Evolutionary conservation across 2,797 vertebrate species (phyloP), one percentile per base, ranked within the genome.

Genomic region (Threskiornis aethiopicus): DNA sequence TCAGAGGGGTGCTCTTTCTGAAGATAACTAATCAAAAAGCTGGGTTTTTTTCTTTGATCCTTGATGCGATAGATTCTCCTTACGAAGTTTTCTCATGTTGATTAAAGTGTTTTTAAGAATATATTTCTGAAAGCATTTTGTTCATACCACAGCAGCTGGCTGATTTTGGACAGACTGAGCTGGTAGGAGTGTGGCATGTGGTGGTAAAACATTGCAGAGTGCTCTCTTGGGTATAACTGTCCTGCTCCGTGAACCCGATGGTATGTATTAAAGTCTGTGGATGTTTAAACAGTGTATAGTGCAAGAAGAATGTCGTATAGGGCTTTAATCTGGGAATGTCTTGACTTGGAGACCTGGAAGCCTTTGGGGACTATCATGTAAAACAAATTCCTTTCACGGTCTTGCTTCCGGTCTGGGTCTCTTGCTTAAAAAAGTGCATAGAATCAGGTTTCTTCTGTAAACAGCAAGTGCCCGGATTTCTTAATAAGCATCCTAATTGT

Each of bases 331-430:
- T 94, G 95, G 82, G 94, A 97, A 96, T 81, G 67, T 81, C 96
- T 91, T 94, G 96, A 95, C 93, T 95, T 69, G 81, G 88, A 96
- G 94, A 96, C 93, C 95, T 93, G 61, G 57, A 69, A 96, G 81
- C 95, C 95, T 96, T 96, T 52, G 89, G 93, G 89, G 94, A 91
- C 87, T 84, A 69, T 93, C 79, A 52, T 88, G 90, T 94, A 94
- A 93, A 96, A 84, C 89, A 97, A 92, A 94, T 94, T 91, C 92
- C 72, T 92, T 93, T 94, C 51, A 18, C 9, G n/a, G 51, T 87
- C 94, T 94, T 0, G 1, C n/a, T 96, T 96, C 96, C 54, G 51
- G 61, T 78, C 71, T 80, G 49, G 31, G 39, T 67, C 64, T 80
- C 46, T 87, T 49, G 64, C 70, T 81, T 73, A 6, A 47, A 84